Evolutionary conservation across 2,888 invertebrate species (phyloP), one percentile per base, ranked within the genome.

Genomic region (Drosophila nr. medialis): DNA sequence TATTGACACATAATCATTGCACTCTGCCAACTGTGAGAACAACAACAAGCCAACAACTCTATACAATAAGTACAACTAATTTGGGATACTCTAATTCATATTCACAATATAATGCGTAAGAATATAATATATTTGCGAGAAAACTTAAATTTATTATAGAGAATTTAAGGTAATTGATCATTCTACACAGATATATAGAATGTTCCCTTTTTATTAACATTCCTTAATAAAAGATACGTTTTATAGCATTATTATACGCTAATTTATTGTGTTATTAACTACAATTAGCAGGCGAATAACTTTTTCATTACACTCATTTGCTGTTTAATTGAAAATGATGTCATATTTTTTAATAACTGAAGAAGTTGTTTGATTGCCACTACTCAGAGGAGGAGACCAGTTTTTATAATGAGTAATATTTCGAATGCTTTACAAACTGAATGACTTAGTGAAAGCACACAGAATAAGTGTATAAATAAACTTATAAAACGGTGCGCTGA

Each of bases 1-100:
- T 85, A 85, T 85, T 85, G 85, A 88, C 85, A 85, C 88, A 85
- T 85, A 85, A 85, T 85, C 85, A 85, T 88, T 72, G 69, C 64
- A 34, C 56, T 65, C 61, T 60, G 49, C 63, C 64, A 76, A 66
- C 70, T 66, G 64, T 67, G 78, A 69, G 78, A 78, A 82, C 54
- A 68, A 45, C 68, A 62, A 62, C 45, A 48, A 58, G 5, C 7
- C 29, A 61, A 29, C 2, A 15, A 32, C 7, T 34, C 2, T 36
- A 2, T 13, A 6, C 1, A 34, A 13, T 15, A 6, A n/a, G 5
- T 5, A 38, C 13, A 21, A 13, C 18, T 60, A 50, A 29, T 30
- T 13, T 11, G 4, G 24, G 15, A 48, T 73, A 27, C 78, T 42
- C 29, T 76, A 24, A 13, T 30, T 49, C 2, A 18, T 18, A 15